phyloP scores from a whole-genome alignment of 2,797 vertebrate genomes.

The Adrianichthys oophorus region DNA sequence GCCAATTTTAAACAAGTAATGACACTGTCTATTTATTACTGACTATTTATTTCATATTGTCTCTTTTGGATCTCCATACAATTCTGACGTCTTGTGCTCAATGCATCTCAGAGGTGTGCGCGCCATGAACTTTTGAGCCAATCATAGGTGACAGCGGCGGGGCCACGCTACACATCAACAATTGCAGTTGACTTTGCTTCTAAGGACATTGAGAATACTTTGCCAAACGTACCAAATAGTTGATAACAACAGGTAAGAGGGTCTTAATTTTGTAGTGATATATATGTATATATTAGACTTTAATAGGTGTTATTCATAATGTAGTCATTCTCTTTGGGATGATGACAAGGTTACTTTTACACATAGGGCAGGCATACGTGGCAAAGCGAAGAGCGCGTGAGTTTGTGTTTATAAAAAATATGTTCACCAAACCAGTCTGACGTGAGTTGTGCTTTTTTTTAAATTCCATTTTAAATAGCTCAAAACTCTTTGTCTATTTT shows the following conservation, averaged over 20 bases:
- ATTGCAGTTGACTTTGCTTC: conserved; percentile 29
- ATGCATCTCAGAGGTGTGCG: not conserved
- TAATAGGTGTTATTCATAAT: fast-evolving
- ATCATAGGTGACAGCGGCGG: conserved; percentile 38
- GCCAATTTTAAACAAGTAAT: too few species aligned
- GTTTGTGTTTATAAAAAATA: conserved; percentile 4
- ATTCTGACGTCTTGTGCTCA: not conserved
- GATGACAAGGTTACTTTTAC: conserved; percentile 2
- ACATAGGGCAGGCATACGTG: conserved; percentile 53
- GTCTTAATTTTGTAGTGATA: conserved; percentile 7
- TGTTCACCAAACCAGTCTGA: not conserved
- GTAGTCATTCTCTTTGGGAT: too few species aligned
- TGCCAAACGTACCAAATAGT: conserved; percentile 1
- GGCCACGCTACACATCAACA: conserved; percentile 13
- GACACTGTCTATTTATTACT: too few species aligned
- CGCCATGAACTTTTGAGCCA: conserved; percentile 16
- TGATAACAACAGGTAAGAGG: conserved; percentile 50
- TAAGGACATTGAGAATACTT: conserved; percentile 29
- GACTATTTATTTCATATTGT: too few species aligned
- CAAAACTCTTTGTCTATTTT: conserved; percentile 2
- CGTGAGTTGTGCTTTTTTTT: not conserved
- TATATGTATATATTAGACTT: not conserved
- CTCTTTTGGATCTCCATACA: too few species aligned
- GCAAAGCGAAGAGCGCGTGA: conserved; percentile 25
- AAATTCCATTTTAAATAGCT: too few species aligned